Evolutionary conservation across 1,140 invertebrate genomes (phyloP), one percentile per base, ranked within the genome.

Genomic region (Solenopsis fugax): DNA sequence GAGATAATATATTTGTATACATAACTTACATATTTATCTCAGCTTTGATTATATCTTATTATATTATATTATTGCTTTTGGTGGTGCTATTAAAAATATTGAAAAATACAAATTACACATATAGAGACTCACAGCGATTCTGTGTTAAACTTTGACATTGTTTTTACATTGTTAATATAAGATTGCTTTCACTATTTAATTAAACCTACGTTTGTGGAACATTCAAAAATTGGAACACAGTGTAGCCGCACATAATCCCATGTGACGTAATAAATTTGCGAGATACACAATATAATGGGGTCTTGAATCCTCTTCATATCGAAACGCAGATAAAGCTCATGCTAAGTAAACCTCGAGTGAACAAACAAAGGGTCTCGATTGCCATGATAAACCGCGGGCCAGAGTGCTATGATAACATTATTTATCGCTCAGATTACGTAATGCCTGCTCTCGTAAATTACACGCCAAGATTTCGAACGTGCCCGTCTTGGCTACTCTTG

Each of bases 391-490:
- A 80, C 48, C 60, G 48, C 5, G 48, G 24, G 45, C 48, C 65
- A 34, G 16, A 37, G n/a, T 54, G 64, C 45, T 67, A 52, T 52
- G 29, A 80, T 80, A 80, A 80, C 48, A 41, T 67, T 80, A 80
- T 67, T 80, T 80, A 80, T 80, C 48, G 48, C 29, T 80, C 29
- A 67, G 34, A 80, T 80, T 69, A 80, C 48, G 64, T 69, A 69
- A 80, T 54, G 60, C 77, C 34, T 50, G n/a, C 29, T 65, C 29
- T 69, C 77, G 18, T 80, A 80, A 80, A 80, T 80, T 80, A 80
- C 60, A 80, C 45, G 37, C 45, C 60, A 80, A 67, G 77, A 80
- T 80, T 80, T 80, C 48, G 45, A 69, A 80, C 60, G 62, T 37
- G 62, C 62, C 13, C 24, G 29, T 80, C 77, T 80, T 58, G 48